Evolutionary conservation across 2,888 invertebrate species (phyloP).

Genomic region (Ormyrus pomaceus): DNA sequence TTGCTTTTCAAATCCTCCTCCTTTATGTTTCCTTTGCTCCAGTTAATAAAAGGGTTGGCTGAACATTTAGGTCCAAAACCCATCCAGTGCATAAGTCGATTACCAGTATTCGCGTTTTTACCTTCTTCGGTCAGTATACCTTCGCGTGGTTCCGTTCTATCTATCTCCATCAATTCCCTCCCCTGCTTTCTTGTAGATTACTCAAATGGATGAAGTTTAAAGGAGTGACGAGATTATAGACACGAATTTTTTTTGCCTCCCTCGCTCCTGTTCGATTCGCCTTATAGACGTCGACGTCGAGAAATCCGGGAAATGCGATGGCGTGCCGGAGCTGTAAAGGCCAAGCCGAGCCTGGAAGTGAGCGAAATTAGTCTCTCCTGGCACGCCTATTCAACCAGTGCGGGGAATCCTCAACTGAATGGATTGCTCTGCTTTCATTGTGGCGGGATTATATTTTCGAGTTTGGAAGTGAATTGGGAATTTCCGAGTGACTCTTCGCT

Average conservation of each 20-base stretch:
- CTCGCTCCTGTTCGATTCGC: not conserved
- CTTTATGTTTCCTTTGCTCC: not conserved
- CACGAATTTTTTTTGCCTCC: not conserved
- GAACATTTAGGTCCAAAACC: no score
- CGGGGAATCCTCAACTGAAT: not conserved
- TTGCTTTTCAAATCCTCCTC: constrained; percentile 15
- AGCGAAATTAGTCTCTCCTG: constrained; percentile 25
- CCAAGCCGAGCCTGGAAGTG: not conserved
- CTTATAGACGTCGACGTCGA: not conserved
- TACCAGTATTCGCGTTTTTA: not conserved
- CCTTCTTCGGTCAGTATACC: not conserved
- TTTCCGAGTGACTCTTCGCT: not conserved
- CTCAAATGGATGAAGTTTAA: not conserved
- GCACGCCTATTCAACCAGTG: not conserved
- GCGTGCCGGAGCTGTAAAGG: constrained; percentile 17
- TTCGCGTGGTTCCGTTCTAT: not conserved
- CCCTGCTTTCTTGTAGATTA: not conserved
- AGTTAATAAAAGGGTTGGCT: no score
- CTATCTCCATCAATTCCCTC: not conserved
- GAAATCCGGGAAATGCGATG: constrained; percentile 19
- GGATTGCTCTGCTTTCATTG: constrained; percentile 20
- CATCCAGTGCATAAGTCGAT: not conserved
- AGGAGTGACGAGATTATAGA: not conserved
- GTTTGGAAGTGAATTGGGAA: not conserved
- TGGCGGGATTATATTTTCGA: not conserved